Conservation (phyloP, 1,140 invertebrate species). For the Polypedilum vanderplanki region DNA sequence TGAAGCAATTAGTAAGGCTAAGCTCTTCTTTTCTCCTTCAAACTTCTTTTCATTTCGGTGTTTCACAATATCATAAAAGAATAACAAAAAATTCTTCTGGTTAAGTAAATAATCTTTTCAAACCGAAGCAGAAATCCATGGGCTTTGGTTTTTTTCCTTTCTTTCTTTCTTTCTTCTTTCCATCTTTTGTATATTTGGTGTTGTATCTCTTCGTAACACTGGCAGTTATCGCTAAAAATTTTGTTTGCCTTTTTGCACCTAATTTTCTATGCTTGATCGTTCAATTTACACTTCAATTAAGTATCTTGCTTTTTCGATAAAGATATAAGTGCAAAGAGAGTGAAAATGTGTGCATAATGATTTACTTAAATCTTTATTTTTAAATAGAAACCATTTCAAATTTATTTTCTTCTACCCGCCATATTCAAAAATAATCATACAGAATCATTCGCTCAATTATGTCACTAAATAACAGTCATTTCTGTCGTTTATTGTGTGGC, state of each 20-base stretch:
- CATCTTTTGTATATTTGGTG: too few species aligned
- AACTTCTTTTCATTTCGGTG: not conserved
- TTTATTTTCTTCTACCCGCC: not conserved
- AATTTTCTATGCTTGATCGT: conserved; percentile 12
- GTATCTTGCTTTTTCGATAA: not conserved
- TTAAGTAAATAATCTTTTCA: conserved; percentile 24
- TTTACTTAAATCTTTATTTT: too few species aligned
- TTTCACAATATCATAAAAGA: conserved; percentile 25
- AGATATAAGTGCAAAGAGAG: too few species aligned
- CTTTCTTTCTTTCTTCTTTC: too few species aligned
- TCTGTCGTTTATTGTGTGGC: not conserved
- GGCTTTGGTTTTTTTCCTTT: too few species aligned
- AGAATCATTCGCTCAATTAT: not conserved
- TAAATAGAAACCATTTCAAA: not conserved
- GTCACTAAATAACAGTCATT: not conserved
- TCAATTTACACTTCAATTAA: conserved; percentile 8
- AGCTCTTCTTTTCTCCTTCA: conserved; percentile 4
- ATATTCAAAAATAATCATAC: not conserved
- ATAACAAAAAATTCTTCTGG: conserved; percentile 12
- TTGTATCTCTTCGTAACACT: not conserved
- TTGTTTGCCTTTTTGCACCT: conserved; percentile 23
- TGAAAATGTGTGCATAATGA: not conserved
- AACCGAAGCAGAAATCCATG: not conserved
- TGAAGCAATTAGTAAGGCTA: conserved; percentile 21
- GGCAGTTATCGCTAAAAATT: conserved; percentile 3